Base-by-base conservation (phyloP, 2,113 vertebrate genomes). In the Lates calcarifer region DNA sequence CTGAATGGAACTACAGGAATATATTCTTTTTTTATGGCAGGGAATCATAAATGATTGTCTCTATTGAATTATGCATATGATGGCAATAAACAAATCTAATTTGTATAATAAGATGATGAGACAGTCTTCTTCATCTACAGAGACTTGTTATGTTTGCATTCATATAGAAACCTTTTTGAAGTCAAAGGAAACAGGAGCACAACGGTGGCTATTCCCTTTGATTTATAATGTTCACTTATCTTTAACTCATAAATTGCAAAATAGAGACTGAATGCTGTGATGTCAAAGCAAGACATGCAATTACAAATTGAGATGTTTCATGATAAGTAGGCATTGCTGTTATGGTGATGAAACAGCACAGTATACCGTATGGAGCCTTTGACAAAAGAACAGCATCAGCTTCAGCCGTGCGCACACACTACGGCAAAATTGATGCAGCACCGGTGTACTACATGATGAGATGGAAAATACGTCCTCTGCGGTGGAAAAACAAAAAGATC, bases 241-340 rank as follows among this genome's bases (percentile, higher is more conserved):
- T 87, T 76, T 82, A 81, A 71, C 87, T 93, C 90, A 94, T 90
- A 91, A 84, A 91, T 90, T 87, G 86, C 82, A 91, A 90, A 85
- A 62, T 90, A 92, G 81, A 85, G 74, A 39, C 64, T n/a, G 64
- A 65, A 66, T 68, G 83, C 70, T 85, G 76, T 72, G 83, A 88
- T 89, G 87, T 91, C 73, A 83, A 70, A 84, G 79, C 67, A 63
- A 90, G 71, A 85, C 62, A 31, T 64, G 79, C 81, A 86, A 88
- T 90, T 85, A 87, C 72, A 87, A 78, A 88, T 90, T 87, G 77
- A 90, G 91, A 89, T 86, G 81, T 65, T 77, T 75, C 51, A 73
- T 55, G 73, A 53, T 64, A 51, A 73, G 47, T 64, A 68, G 64
- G 55, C 24, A 12, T 51, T 74, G 73, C 74, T 79, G 55, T 35